These are phyloP conservation scores for Tetramorium bicarinatum DNA, from an alignment of 2,888 invertebrate species.

Conservation along the genomic window DNA sequence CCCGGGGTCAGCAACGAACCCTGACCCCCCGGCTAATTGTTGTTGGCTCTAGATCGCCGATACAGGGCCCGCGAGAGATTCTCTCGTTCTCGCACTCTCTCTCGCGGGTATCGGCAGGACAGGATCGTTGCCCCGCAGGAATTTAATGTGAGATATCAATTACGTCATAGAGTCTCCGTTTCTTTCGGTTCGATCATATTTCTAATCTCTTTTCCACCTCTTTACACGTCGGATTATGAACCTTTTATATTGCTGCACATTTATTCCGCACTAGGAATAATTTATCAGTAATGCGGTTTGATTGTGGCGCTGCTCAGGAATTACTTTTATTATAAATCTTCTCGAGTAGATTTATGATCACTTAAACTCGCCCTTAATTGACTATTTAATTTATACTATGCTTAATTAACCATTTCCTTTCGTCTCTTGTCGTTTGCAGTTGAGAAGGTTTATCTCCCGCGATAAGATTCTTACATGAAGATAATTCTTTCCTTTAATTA, in stretches of 20 bases:
- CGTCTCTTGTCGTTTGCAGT: not conserved
- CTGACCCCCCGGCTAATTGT: constrained; percentile 85
- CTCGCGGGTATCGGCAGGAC: constrained; percentile 41
- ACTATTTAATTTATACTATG: not conserved
- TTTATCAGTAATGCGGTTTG: not conserved
- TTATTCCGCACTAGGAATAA: not conserved
- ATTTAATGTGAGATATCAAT: constrained; percentile 56
- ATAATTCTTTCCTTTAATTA: not conserved
- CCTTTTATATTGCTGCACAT: not conserved
- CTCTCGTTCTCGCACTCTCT: constrained; percentile 1
- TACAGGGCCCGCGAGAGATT: constrained; percentile 70
- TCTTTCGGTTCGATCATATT: not conserved
- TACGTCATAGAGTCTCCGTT: constrained; percentile 23
- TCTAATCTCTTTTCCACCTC: not conserved
- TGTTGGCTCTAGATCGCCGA: constrained; percentile 86
- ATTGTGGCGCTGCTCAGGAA: not conserved
- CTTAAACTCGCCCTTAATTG: not conserved
- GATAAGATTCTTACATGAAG: not conserved
- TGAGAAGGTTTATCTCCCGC: not conserved
- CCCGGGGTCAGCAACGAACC: constrained; percentile 79
- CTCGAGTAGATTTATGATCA: not conserved
- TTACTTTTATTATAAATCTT: not conserved
- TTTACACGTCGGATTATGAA: not conserved
- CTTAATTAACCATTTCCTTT: not conserved
- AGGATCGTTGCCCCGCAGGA: constrained; percentile 32